Evolutionary conservation across 2,113 vertebrate genomes (phyloP).

Genomic region (Platycercus adscitus): DNA sequence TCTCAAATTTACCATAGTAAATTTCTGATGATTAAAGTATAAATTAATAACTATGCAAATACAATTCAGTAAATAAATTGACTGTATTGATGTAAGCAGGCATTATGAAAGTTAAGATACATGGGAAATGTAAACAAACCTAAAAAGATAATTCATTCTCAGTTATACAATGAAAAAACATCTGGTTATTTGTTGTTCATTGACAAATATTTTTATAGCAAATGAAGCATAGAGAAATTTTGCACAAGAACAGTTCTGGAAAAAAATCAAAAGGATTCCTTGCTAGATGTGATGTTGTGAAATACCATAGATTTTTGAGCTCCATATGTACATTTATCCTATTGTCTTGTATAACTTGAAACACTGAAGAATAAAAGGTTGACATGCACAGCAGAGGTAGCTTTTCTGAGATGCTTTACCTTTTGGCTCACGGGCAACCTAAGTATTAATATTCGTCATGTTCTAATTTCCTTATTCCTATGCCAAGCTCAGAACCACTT

Average conservation of each 20-base stretch:
- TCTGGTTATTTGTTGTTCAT: conserved; percentile 43
- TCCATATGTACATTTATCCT: conserved; percentile 10
- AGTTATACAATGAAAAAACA: neutral
- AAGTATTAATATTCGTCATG: conserved; percentile 39
- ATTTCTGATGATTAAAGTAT: neutral
- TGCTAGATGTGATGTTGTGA: conserved; percentile 1
- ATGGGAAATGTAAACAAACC: neutral
- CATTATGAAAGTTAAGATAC: neutral
- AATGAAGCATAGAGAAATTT: conserved; percentile 35
- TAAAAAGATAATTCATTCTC: neutral
- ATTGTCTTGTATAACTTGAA: conserved; percentile 16
- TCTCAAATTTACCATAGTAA: neutral
- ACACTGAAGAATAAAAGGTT: conserved; percentile 1
- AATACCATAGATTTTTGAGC: conserved; percentile 10
- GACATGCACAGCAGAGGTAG: neutral
- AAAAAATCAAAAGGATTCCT: conserved; percentile 11
- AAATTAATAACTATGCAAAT: neutral
- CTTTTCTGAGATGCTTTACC: conserved; percentile 8
- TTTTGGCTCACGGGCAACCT: neutral
- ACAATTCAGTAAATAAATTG: neutral
- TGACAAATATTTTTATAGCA: conserved; percentile 49
- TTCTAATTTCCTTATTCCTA: conserved; percentile 48
- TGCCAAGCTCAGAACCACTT: conserved; percentile 25
- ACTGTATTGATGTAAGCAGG: neutral
- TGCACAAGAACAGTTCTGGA: neutral